Conservation (phyloP, 2,797 vertebrate genomes). For the Dryobates pubescens region DNA sequence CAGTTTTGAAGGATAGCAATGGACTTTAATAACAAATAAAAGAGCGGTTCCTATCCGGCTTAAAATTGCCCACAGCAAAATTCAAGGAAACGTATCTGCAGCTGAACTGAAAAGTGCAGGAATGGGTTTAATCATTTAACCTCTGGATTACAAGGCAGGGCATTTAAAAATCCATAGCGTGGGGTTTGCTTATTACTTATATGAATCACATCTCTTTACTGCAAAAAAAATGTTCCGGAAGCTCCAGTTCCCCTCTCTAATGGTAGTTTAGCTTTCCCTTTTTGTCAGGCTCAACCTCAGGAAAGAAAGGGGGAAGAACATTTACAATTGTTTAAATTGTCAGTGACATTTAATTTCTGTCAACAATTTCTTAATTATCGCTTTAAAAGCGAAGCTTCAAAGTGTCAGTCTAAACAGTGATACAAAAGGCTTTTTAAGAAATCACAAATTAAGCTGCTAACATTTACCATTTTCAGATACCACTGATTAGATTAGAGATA, state of each 20-base stretch:
- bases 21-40: constrained; percentile 73
- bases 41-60: constrained; percentile 65
- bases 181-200: constrained; percentile 60
- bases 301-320: constrained; percentile 59
- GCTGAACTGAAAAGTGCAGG: constrained; percentile 39
- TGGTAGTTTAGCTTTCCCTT: constrained; percentile 59
- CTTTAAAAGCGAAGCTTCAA: constrained; percentile 66
- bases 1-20: constrained; percentile 44
- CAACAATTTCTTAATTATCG: constrained; percentile 81
- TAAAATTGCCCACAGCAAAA: constrained; percentile 73
- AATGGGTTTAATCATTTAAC: constrained; percentile 73
- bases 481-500: constrained; percentile 78
- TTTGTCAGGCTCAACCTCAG: constrained; percentile 54
- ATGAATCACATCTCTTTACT: constrained; percentile 65
- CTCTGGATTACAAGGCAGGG: constrained; percentile 57
- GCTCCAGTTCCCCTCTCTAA: constrained; percentile 31
- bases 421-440: constrained; percentile 75
- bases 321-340: constrained; percentile 70
- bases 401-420: constrained; percentile 72
- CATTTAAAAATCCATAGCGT: constrained; percentile 43
- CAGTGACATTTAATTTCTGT: constrained; percentile 77
- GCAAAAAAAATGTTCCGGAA: constrained; percentile 1
- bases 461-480: constrained; percentile 72
- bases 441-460: constrained; percentile 74
- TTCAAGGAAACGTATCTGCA: constrained; percentile 46